phyloP scores from a whole-genome alignment of 2,113 vertebrate genomes.

The Oceanodroma tethys region DNA sequence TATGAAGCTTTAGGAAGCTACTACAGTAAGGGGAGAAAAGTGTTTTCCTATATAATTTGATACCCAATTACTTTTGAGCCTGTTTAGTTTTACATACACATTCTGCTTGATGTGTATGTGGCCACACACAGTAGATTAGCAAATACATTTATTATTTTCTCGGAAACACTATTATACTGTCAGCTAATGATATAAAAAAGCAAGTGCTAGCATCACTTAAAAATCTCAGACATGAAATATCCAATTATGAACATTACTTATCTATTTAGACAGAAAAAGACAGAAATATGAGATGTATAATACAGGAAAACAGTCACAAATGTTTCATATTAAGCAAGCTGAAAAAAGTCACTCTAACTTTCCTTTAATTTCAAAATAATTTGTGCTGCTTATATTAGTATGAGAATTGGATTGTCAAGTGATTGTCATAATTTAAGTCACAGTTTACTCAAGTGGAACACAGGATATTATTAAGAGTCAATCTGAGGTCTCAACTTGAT shows the following conservation, averaged over 20 bases:
- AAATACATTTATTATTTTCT: not conserved
- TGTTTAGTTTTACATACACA: not conserved
- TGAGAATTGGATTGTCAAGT: not conserved
- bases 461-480: not conserved
- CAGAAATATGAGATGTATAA: not conserved
- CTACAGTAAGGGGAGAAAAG: not conserved
- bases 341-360: not conserved
- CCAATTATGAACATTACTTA: not conserved
- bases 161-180: not conserved
- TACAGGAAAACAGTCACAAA: not conserved
- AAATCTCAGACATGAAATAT: not conserved
- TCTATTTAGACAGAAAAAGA: not conserved
- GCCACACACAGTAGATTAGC: not conserved
- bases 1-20: not conserved
- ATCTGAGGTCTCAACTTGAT: conserved; percentile 7
- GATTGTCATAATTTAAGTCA: not conserved
- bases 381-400: not conserved
- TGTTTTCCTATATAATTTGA: not conserved
- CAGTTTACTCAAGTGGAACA: not conserved
- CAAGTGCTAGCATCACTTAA: not conserved
- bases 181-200: not conserved
- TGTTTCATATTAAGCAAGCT: not conserved
- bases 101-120: not conserved
- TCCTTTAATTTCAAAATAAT: not conserved
- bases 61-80: not conserved